Percentiles rank a stretch among this genome's conserved stretches.
Conservation (phyloP, 2,797 vertebrate genomes). For the Geotrypetes seraphini region DNA sequence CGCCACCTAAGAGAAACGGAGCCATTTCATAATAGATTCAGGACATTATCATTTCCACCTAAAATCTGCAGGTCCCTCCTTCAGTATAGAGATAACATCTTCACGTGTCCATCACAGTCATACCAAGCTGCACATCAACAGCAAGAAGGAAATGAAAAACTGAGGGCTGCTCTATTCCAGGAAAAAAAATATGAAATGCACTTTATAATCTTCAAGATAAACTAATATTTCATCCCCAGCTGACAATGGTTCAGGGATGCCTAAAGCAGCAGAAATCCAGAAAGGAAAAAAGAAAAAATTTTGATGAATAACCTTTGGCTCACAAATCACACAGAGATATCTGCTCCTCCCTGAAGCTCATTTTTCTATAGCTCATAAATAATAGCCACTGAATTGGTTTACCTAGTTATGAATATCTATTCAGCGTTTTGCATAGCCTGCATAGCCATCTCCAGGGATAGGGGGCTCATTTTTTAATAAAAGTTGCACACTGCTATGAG, state of each 20-base stretch:
- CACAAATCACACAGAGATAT: neutral
- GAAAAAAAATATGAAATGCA: neutral
- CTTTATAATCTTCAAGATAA: slow-evolving; percentile 6
- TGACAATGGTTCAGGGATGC: slow-evolving; percentile 3
- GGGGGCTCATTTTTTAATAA: too few relatives aligned
- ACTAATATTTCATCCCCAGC: slow-evolving; percentile 5
- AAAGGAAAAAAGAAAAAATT: too few relatives aligned
- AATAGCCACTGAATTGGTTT: too few relatives aligned
- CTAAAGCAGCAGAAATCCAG: fast-evolving
- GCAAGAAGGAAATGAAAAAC: slow-evolving; percentile 35
- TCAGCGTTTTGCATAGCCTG: too few relatives aligned
- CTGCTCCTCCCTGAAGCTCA: neutral
- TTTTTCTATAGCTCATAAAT: neutral
- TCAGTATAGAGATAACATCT: neutral
- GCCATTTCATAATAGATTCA: fast-evolving
- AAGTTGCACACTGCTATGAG: too few relatives aligned
- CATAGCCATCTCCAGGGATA: too few relatives aligned
- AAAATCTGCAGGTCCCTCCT: neutral
- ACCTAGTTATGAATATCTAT: too few relatives aligned
- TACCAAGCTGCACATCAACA: too few relatives aligned
- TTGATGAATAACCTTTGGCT: neutral
- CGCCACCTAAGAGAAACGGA: neutral
- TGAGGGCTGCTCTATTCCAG: slow-evolving; percentile 6
- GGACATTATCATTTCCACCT: too few relatives aligned
- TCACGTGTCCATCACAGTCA: neutral